Evolutionary conservation across 2,797 vertebrate genomes (phyloP), one percentile per base, ranked within the genome.

Genomic region (Ataeniobius toweri): DNA sequence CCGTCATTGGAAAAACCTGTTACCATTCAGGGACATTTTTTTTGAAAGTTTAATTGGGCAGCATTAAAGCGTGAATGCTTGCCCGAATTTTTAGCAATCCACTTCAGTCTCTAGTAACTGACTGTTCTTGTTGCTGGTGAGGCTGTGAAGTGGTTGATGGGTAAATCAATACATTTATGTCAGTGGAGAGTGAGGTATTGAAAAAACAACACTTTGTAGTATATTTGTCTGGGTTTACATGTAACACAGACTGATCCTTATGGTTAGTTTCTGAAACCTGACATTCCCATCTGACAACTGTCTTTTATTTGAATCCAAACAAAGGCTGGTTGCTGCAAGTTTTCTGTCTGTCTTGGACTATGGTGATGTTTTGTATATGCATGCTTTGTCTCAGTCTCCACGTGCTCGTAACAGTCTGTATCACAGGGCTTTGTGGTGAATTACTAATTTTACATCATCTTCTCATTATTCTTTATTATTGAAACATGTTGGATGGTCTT

Each of bases 111-210:
- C 26, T 73, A 53, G 74, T 78, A 71, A 83, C 76, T 85, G 81
- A 87, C 86, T 92, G 85, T 70, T 85, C 89, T 84, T 83, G 83
- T 80, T 77, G 77, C 76, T 71, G 75, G 77, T 82, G 63, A 74
- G 81, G 78, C 75, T 89, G 88, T 85, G 86, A 88, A 90, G 88
- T 75, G 76, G 89, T 83, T 86, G 92, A 89, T 80, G 87, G 82
- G 79, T 70, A 89, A 89, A 93, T 93, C 90, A 92, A 93, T 92
- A 90, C 89, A 89, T 91, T 72, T 2, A 69, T 88, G 89, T 93
- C 88, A 90, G 90, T 90, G 89, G 80, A 88, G 83, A 81, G 85
- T 81, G 85, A 75, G 82, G 86, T 73, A 82, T 91, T 88, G 78
- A 89, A 84, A 83, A 83, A 87, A 90, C 87, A 89, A 79, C 87